Percentiles rank a stretch among this genome's conserved stretches.
Evolutionary conservation across 1,140 invertebrate species (phyloP).

Genomic region (Drosophila leontia): DNA sequence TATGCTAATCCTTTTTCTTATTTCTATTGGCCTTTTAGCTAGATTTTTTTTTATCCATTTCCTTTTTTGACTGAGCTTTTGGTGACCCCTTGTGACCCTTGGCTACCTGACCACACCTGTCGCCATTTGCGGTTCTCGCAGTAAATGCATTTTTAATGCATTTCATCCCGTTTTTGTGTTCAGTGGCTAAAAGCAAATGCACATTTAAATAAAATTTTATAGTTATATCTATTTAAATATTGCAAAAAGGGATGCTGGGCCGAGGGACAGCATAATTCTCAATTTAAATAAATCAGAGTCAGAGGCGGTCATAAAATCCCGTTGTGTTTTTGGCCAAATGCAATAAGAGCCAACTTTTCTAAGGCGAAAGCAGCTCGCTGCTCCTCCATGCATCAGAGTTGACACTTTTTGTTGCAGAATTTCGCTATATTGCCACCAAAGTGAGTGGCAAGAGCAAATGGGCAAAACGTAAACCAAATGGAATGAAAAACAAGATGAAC

Average conservation of each 20-base stretch:
- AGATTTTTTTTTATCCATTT: not conserved
- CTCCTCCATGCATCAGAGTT: conserved; percentile 49
- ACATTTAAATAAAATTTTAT: conserved; percentile 60
- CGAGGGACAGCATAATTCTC: conserved; percentile 41
- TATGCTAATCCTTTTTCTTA: conserved; percentile 28
- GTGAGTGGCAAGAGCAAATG: conserved; percentile 30
- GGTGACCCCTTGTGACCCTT: conserved; percentile 6
- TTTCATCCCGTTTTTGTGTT: conserved; percentile 18
- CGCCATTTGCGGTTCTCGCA: conserved; percentile 25
- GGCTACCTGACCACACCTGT: conserved; percentile 24
- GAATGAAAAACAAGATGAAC: conserved; percentile 2
- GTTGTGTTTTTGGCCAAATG: conserved; percentile 30
- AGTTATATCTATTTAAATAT: conserved; percentile 54
- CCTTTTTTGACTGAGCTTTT: conserved; percentile 14
- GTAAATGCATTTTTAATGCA: conserved; percentile 60
- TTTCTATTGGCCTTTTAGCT: conserved; percentile 17
- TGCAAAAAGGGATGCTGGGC: not conserved
- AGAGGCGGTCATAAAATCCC: conserved; percentile 41
- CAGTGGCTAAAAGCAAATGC: conserved; percentile 54
- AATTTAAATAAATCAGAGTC: conserved; percentile 68
- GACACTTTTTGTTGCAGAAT: conserved; percentile 44
- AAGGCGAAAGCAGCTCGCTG: conserved; percentile 2
- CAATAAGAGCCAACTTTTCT: conserved; percentile 59
- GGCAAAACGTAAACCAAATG: conserved; percentile 44
- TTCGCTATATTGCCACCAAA: conserved; percentile 18